Conservation (phyloP, 1,140 invertebrate species). For the Tetramorium simillimum region DNA sequence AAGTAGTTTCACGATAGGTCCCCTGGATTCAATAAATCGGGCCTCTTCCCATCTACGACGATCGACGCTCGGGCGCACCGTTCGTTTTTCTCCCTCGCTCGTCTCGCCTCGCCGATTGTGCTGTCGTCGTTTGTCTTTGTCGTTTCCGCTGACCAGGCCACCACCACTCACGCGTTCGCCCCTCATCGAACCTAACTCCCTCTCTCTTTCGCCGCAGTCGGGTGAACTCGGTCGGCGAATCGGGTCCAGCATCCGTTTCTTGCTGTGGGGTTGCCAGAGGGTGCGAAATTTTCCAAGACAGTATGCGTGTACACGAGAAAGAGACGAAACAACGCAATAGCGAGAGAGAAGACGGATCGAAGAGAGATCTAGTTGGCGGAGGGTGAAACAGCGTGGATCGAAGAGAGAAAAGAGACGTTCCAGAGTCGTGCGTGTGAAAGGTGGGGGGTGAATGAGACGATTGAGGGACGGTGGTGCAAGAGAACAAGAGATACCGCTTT, state of each 20-base stretch:
- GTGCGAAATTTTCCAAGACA: slow-evolving; percentile 48
- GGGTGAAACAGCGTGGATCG: neutral
- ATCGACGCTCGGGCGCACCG: slow-evolving; percentile 32
- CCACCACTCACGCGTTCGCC: slow-evolving; percentile 32
- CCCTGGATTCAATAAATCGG: slow-evolving; percentile 71
- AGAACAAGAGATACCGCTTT: slow-evolving; percentile 10
- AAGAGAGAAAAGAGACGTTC: neutral
- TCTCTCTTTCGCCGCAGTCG: neutral
- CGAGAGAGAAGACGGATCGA: neutral
- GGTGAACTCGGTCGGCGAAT: slow-evolving; percentile 42
- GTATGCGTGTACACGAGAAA: neutral
- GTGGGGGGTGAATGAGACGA: slow-evolving; percentile 4
- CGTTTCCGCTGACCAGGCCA: slow-evolving; percentile 27
- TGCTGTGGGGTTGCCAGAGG: slow-evolving; percentile 2
- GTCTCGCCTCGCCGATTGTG: neutral
- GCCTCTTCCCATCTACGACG: slow-evolving; percentile 57
- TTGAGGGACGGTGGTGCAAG: neutral
- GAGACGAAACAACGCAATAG: neutral
- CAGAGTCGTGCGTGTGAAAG: neutral
- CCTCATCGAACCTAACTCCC: slow-evolving; percentile 24
- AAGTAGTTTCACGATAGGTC: slow-evolving; percentile 43
- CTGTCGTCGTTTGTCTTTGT: slow-evolving; percentile 41
- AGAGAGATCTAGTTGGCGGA: slow-evolving; percentile 12
- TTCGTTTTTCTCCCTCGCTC: slow-evolving; percentile 31
- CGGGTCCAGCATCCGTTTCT: slow-evolving; percentile 38